These are phyloP conservation scores for Megatriorchis doriae DNA, from an alignment of 2,113 vertebrate species.

Conservation along the genomic window DNA sequence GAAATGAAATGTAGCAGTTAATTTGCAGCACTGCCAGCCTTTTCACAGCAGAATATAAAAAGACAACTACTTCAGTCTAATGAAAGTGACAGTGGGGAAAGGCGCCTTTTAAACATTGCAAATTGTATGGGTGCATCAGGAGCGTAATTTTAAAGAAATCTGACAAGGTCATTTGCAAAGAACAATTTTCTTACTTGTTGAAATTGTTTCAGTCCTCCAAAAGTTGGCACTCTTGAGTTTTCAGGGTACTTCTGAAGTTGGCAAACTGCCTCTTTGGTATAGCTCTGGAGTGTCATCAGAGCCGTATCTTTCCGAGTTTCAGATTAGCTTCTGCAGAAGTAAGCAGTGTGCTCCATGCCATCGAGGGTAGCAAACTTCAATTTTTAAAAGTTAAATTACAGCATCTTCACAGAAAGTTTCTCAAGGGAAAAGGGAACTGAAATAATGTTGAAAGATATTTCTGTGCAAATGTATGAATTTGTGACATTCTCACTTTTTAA, in stretches of 20 bases:
- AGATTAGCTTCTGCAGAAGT: background rate
- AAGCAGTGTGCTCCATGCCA: accelerated
- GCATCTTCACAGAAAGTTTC: background rate
- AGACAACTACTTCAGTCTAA: conserved; percentile 19
- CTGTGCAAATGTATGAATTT: background rate
- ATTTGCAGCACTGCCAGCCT: conserved; percentile 19
- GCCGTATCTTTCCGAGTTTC: background rate
- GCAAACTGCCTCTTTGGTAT: background rate
- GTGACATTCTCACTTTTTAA: background rate
- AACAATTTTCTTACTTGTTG: background rate
- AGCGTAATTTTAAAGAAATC: conserved; percentile 39
- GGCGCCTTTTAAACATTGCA: background rate
- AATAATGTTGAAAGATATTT: background rate
- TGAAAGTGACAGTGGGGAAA: conserved; percentile 47
- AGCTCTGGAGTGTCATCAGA: background rate
- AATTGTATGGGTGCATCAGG: conserved; percentile 31
- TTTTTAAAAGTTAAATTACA: background rate
- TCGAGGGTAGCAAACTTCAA: background rate
- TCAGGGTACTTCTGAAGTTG: background rate
- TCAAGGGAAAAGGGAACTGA: background rate
- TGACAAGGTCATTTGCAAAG: conserved; percentile 33
- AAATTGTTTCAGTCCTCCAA: background rate
- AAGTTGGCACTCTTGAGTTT: background rate
- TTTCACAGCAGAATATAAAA: background rate
- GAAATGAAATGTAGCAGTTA: conserved; percentile 41